These are phyloP conservation scores for Setophaga kirtlandii DNA, from an alignment of 2,113 vertebrate species.

Conservation along the genomic window DNA sequence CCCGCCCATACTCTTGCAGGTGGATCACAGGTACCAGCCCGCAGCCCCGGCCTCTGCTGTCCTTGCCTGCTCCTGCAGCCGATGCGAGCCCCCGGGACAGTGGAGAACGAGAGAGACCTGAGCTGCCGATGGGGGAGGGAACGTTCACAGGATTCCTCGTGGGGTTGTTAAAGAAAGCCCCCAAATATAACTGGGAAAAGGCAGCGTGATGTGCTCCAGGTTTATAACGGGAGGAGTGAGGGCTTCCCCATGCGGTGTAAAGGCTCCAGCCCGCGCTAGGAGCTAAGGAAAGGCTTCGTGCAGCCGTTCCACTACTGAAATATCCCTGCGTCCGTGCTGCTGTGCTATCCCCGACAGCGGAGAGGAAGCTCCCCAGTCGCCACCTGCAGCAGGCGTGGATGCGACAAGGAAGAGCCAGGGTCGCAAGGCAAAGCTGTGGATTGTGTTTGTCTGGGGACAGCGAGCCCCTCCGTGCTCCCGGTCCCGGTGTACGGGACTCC, in stretches of 20 bases:
- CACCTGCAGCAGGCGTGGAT: neutral
- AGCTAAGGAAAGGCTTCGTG: neutral
- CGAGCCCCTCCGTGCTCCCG: fast-evolving
- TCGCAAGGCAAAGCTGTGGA: fast-evolving
- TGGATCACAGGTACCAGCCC: neutral
- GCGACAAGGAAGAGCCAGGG: too few relatives aligned
- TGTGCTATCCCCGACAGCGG: neutral
- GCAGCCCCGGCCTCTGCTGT: neutral
- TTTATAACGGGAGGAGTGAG: neutral
- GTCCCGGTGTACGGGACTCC: fast-evolving
- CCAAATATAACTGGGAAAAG: neutral
- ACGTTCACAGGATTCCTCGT: fast-evolving
- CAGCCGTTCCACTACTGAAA: neutral
- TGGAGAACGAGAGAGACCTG: neutral
- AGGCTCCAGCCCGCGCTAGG: neutral
- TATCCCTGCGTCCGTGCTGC: fast-evolving
- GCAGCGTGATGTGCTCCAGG: neutral
- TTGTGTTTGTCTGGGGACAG: fast-evolving
- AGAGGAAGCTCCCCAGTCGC: fast-evolving
- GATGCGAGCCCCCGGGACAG: fast-evolving
- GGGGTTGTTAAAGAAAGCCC: neutral
- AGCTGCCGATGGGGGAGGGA: neutral
- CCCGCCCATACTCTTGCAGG: neutral
- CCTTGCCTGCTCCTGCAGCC: neutral
- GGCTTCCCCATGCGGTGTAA: neutral